Evolutionary conservation across 2,888 invertebrate species (phyloP), one percentile per base, ranked within the genome.

Genomic region (Drosophila mercatorum): DNA sequence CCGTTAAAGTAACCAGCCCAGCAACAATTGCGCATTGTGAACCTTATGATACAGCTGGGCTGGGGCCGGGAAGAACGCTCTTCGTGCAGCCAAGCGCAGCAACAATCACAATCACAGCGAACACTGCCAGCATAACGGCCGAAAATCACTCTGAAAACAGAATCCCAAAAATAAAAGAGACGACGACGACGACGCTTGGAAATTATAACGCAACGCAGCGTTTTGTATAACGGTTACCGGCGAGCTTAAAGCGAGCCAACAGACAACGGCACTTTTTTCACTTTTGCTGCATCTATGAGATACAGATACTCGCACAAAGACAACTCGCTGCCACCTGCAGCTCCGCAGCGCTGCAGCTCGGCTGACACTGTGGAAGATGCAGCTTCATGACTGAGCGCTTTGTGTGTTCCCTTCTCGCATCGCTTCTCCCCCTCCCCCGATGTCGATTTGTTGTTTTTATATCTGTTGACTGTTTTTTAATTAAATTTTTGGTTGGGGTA

Each of bases 171-270:
- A 71, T 47, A 49, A 60, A 68, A 69, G 47, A 69, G 68, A 76
- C 70, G 60, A 66, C 51, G 79, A 31, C 51, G 80, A 53, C 77
- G 59, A 58, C 51, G 80, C 77, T 76, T 61, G n/a, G 56, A 79
- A 81, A 81, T 81, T 75, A 81, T 72, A 80, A 74, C 73, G 76
- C 83, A 87, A 65, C 80, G 80, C 83, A 84, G 72, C 77, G 72
- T 85, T 80, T 87, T 81, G 83, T 81, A 79, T 85, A 85, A 85
- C 85, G 89, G 89, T 87, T 87, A 66, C 31, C 67, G 80, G 61
- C 59, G 60, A 75, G 66, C 80, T 70, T 75, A 76, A 81, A 75
- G 57, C 73, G 71, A 79, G 59, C 56, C 55, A 63, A 47, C 68
- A 38, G 57, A 51, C 68, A 88, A 84, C 88, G 79, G 88, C 31